phyloP scores from a whole-genome alignment of 1,140 invertebrate genomes.

The Lutraria rhynchaena region DNA sequence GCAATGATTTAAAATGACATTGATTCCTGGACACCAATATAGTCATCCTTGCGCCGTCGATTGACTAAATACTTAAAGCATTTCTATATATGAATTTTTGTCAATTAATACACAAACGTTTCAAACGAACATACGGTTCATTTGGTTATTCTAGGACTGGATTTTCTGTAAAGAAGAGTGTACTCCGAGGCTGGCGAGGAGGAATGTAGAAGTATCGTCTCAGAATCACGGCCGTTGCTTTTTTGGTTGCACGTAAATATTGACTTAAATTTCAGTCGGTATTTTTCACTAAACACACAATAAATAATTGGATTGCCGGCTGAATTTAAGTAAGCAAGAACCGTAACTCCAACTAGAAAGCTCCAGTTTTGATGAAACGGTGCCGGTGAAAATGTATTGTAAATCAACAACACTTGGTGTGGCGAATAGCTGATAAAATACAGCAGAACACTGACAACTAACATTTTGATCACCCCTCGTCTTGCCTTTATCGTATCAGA shows the following conservation, averaged over 20 bases:
- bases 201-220: slow-evolving; percentile 42
- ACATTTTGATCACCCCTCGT: slow-evolving; percentile 82
- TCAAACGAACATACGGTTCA: no score
- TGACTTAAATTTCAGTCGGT: slow-evolving; percentile 64
- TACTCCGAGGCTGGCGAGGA: slow-evolving; percentile 37
- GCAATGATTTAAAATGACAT: no score
- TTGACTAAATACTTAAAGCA: no score
- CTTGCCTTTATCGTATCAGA: slow-evolving; percentile 78
- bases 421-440: slow-evolving; percentile 83
- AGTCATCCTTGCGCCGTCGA: no score
- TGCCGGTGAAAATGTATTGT: slow-evolving; percentile 75
- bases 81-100: no score
- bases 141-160: neutral
- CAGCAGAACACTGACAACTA: slow-evolving; percentile 80
- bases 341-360: slow-evolving; percentile 80
- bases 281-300: slow-evolving; percentile 82
- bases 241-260: slow-evolving; percentile 24
- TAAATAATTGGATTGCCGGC: slow-evolving; percentile 82
- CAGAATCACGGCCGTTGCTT: neutral
- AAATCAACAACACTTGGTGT: slow-evolving; percentile 79
- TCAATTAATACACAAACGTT: no score
- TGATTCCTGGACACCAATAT: no score
- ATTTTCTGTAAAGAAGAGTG: slow-evolving; percentile 38
- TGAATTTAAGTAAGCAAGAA: slow-evolving; percentile 80
- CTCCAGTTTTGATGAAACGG: slow-evolving; percentile 79